Base-by-base conservation (phyloP, 2,888 invertebrate genomes). In the Tetragonisca angustula region DNA sequence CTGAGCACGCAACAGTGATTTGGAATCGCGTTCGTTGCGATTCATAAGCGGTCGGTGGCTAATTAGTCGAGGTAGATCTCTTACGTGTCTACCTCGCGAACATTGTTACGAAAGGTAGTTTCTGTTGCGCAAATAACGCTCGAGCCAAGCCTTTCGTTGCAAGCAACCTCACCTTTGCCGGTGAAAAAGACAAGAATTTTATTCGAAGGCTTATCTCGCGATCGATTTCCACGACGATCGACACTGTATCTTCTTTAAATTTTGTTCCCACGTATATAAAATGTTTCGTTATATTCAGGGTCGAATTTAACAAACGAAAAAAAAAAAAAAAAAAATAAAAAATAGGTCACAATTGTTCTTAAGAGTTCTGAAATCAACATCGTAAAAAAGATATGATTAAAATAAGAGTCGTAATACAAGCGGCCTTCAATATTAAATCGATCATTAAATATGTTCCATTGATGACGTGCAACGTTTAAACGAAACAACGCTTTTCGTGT, bases 31-130 rank as follows among this genome's bases (percentile, higher is more conserved):
- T 61, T 70, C 13, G 36, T n/a, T 9, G 27, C 32, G 62, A 59
- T 77, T 71, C 71, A 56, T 64, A 49, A 50, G 61, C 27, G 17
- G 50, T 56, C 50, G 27, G 65, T 65, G 36, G 70, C 13, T 69
- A 79, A 79, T 80, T 76, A 76, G 54, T n/a, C 56, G 64, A 69
- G 62, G 59, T 62, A 49, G 43, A 75, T 32, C 21, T 68, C 70
- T n/a, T n/a, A 24, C 54, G 36, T 21, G 61, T 36, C 70, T 56
- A 24, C 9, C 19, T 65, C 27, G 54, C 72, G 0, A 72, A 49
- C 17, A 19, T 32, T 67, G n/a, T 76, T 76, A 24, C 75, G 75
- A 43, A 75, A 75, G 36, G 27, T 21, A 59, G 56, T 59, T 70
- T 65, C 49, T 19, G 17, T 54, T 61, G 19, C 36, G 24, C 43